Evolutionary conservation across 2,888 invertebrate species (phyloP), one percentile per base, ranked within the genome.

Genomic region (Metopia argyrocephala): DNA sequence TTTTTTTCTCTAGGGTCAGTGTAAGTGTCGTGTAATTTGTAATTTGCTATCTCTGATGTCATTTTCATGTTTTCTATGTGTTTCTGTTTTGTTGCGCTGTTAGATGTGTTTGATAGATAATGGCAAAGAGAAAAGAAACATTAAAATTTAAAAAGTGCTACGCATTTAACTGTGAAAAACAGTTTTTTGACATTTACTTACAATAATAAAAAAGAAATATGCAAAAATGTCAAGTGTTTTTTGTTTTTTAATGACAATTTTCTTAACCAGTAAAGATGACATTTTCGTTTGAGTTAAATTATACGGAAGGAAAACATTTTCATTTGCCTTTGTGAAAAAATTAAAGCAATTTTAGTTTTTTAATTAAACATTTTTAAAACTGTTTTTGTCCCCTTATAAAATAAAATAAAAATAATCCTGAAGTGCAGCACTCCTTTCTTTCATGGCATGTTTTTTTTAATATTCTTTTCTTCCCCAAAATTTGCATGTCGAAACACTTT

Each of bases 1-100:
- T 28, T 66, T 59, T 59, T 50, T n/a, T 57, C 31, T 70, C 12
- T 50, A 2, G 12, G 2, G 12, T 0, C 0, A 38, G 15, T 38
- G 12, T 38, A 15, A 12, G 31, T 31, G 1, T 28, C n/a, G n/a
- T 25, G 4, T 57, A 31, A 48, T 31, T 21, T 48, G 5, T 23
- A 50, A 23, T 15, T 3, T 25, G 6, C 45, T 20, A 62, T 20
- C 28, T 45, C 38, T 64, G 62, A 76, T 56, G 62, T 62, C 69
- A 69, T 69, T 52, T 54, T 18, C 18, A 15, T 38, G 38, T 2
- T 15, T 38, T 38, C n/a, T n/a, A n/a, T n/a, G n/a, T 38, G 15
- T 38, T 38, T 25, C 25, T 27, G n/a, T 21, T 15, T 15, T 48
- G 48, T 50, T 57, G 27, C n/a, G 23, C 25, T 20, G 21, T 38